phyloP scores from a whole-genome alignment of 2,888 invertebrate species.

The Melinaea marsaeus region DNA sequence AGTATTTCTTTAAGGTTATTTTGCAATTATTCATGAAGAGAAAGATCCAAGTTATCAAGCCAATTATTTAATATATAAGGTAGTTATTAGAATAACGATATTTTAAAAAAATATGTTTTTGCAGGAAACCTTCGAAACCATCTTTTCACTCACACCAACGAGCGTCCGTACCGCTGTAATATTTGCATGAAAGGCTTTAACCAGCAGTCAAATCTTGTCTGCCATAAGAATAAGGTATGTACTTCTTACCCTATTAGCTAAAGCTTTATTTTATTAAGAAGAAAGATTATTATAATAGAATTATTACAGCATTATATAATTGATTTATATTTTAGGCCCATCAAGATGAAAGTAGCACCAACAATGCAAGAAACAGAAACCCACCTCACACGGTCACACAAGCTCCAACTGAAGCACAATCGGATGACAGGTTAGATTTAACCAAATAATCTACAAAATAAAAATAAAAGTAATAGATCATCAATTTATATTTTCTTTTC shows the following conservation, averaged over 20 bases:
- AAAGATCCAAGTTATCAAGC: neutral
- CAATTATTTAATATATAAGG: neutral
- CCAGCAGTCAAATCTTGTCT: slow-evolving; percentile 88
- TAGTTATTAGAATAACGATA: neutral
- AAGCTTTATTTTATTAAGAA: neutral
- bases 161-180: slow-evolving; percentile 86
- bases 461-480: slow-evolving; percentile 28
- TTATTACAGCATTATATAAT: neutral
- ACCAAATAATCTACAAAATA: slow-evolving; percentile 31
- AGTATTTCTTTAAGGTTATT: no score
- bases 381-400: slow-evolving; percentile 33
- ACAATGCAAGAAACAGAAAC: slow-evolving; percentile 34
- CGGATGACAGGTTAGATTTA: slow-evolving; percentile 31
- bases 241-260: neutral
- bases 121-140: slow-evolving; percentile 86
- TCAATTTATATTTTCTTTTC: neutral
- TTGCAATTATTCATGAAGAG: no score
- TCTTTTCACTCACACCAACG: slow-evolving; percentile 87
- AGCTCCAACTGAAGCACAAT: slow-evolving; percentile 36
- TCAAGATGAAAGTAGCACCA: slow-evolving; percentile 44
- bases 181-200: slow-evolving; percentile 87
- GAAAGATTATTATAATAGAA: neutral
- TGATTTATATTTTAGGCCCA: slow-evolving; percentile 45
- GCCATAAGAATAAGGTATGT: slow-evolving; percentile 83
- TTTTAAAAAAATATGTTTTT: slow-evolving; percentile 22